Conservation (phyloP, 2,888 invertebrate species). For the Lasioglossum leucozonium region DNA sequence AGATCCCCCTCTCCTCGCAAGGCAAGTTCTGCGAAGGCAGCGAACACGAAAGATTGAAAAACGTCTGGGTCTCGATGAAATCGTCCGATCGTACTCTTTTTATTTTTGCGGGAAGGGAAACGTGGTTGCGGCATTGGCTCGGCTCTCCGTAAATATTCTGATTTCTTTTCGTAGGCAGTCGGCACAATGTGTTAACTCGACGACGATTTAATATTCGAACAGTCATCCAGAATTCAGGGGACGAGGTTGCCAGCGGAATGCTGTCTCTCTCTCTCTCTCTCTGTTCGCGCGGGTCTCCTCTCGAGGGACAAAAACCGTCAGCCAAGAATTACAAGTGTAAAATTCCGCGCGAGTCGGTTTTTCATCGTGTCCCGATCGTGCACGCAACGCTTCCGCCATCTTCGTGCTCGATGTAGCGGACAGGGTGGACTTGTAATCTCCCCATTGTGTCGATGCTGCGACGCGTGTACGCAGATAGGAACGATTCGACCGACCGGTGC, state of each 20-base stretch:
- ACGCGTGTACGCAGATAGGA: constrained; percentile 76
- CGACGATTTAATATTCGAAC: constrained; percentile 3
- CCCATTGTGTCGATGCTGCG: constrained; percentile 72
- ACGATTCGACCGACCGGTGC: constrained; percentile 61
- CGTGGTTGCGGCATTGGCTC: neutral
- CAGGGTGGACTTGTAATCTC: constrained; percentile 73
- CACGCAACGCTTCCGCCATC: constrained; percentile 63
- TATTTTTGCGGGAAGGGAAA: neutral
- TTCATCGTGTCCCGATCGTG: constrained; percentile 46
- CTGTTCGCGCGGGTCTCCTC: constrained; percentile 29
- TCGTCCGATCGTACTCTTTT: neutral
- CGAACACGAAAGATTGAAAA: neutral
- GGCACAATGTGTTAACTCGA: neutral
- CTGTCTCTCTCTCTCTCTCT: neutral
- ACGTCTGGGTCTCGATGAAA: neutral
- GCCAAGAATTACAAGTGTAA: constrained; percentile 72
- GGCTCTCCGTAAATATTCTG: neutral
- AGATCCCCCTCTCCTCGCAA: neutral
- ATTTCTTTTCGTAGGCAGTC: neutral
- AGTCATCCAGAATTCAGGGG: neutral
- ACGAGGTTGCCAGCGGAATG: constrained; percentile 24
- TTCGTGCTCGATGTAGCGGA: constrained; percentile 75
- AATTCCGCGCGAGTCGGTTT: constrained; percentile 69
- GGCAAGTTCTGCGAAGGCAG: neutral
- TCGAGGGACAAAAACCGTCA: constrained; percentile 64